Evolutionary conservation across 2,113 vertebrate genomes (phyloP), one percentile per base, ranked within the genome.

Genomic region (Rhodinocichla rosea): DNA sequence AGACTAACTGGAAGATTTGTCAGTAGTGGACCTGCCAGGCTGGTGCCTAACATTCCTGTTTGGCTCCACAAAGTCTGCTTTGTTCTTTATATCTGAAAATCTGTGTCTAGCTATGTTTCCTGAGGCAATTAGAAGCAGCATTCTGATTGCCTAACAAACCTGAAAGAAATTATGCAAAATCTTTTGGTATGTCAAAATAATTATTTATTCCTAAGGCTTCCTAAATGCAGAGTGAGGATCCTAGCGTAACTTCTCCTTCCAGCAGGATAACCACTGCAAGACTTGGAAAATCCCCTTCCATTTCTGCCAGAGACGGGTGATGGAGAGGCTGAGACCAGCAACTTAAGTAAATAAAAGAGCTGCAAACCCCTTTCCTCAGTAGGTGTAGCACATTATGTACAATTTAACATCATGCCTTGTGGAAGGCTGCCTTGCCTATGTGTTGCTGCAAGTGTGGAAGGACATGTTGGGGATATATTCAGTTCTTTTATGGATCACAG

Each of bases 401-500:
- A 37, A 47, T 56, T 65, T 52, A 27, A 17, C 13, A n/a, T 44
- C 2, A 0, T 27, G 2, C 9, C 42, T 87, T 53, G 40, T 28
- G 9, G 45, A 32, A 67, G 26, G 13, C 7, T 67, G 30, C 4
- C 13, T 60, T 73, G 44, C 19, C 12, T 60, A 4, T 4, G 5
- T 3, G 26, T 18, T 82, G 32, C 32, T 63, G 23, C 16, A 50
- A 10, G 15, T 16, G 26, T 8, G 7, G 17, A 35, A 0, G 10
- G 50, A n/a, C 0, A 1, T 83, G 1, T 60, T 10, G 14, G 30
- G 14, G 26, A 7, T 7, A 9, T 5, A 17, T 10, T 80, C 30
- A 33, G 6, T 33, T 73, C 21, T 60, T 6, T 74, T 6, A 26
- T 4, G 10, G 20, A 68, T 13, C 35, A 71, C 20, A 74, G 7